phyloP scores from a whole-genome alignment of 53 echinoderm and acorn worm species.

The Patiria pectinifera region DNA sequence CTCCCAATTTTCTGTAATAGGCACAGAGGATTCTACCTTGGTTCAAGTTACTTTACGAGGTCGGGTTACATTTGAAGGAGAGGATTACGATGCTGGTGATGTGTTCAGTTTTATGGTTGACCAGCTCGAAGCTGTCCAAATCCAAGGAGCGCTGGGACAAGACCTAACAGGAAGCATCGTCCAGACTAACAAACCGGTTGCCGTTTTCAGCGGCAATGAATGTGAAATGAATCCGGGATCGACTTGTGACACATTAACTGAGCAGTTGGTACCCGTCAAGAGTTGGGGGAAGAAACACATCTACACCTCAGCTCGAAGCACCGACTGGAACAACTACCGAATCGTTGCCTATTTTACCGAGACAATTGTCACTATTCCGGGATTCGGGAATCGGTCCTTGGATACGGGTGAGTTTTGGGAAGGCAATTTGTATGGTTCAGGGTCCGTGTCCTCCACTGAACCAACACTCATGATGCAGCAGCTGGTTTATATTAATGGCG shows the following conservation, averaged over 20 bases:
- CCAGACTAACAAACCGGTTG: background rate
- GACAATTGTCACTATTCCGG: slow-evolving; percentile 66
- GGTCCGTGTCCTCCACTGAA: slow-evolving; percentile 62
- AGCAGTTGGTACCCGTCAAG: slow-evolving; percentile 66
- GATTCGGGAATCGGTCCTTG: background rate
- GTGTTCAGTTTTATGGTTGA: slow-evolving; percentile 48
- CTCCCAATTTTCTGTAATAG: slow-evolving; percentile 50
- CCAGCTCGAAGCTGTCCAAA: slow-evolving; percentile 59
- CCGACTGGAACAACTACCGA: slow-evolving; percentile 51
- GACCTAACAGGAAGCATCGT: slow-evolving; percentile 70
- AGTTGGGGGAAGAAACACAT: slow-evolving; percentile 76
- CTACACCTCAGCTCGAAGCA: slow-evolving; percentile 48
- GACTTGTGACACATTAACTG: slow-evolving; percentile 57
- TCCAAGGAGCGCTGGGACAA: slow-evolving; percentile 9
- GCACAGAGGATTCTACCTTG: background rate
- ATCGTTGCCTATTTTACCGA: slow-evolving; percentile 60
- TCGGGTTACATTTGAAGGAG: slow-evolving; percentile 58
- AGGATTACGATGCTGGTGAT: slow-evolving; percentile 56
- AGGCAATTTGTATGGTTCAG: slow-evolving; percentile 54
- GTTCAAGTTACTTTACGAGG: background rate
- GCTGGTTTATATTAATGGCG: slow-evolving; percentile 35
- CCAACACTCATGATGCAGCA: slow-evolving; percentile 69
- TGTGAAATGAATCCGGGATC: slow-evolving; percentile 60
- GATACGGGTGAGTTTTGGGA: slow-evolving; percentile 66
- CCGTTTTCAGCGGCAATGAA: slow-evolving; percentile 55